Evolutionary conservation across 2,888 invertebrate species (phyloP).

Genomic region (Leptura quadrifasciata): DNA sequence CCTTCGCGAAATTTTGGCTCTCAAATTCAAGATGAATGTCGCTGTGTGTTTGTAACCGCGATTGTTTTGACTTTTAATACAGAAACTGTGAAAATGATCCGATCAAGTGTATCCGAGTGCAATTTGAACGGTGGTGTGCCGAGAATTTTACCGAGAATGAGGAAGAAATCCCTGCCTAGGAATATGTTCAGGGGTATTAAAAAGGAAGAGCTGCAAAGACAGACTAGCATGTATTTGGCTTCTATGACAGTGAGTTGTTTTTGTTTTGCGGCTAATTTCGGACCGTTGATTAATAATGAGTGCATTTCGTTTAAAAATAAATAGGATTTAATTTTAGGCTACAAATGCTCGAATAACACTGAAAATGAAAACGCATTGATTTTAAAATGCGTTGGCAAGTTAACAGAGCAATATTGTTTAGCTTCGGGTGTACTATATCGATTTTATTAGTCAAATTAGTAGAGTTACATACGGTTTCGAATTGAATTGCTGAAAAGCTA

Average conservation of each 20-base stretch:
- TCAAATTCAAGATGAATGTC: constrained; percentile 33
- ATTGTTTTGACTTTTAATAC: constrained; percentile 15
- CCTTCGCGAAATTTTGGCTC: constrained; percentile 15
- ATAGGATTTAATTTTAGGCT: neutral
- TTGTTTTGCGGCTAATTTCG: constrained; percentile 23
- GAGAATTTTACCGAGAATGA: constrained; percentile 49
- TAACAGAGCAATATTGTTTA: neutral
- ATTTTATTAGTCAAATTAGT: too few relatives aligned
- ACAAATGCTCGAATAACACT: neutral
- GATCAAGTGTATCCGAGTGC: constrained; percentile 61
- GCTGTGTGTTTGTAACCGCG: constrained; percentile 27
- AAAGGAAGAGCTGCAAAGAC: constrained; percentile 84
- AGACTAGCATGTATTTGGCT: constrained; percentile 84
- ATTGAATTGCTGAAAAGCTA: too few relatives aligned
- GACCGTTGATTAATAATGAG: constrained; percentile 3
- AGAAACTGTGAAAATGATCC: constrained; percentile 58
- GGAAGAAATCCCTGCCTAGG: constrained; percentile 75
- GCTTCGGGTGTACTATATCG: too few relatives aligned
- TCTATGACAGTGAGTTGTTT: constrained; percentile 86
- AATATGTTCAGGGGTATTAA: constrained; percentile 86
- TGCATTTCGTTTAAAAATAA: neutral
- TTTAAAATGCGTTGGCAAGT: neutral
- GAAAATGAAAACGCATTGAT: neutral
- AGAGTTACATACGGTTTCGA: too few relatives aligned
- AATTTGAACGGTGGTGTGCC: constrained; percentile 58